A percentile compares a stretch with the other conserved stretches of the same genome.
These are phyloP conservation scores for Solea senegalensis DNA, from an alignment of 2,113 vertebrate genomes.

Conservation along the genomic window DNA sequence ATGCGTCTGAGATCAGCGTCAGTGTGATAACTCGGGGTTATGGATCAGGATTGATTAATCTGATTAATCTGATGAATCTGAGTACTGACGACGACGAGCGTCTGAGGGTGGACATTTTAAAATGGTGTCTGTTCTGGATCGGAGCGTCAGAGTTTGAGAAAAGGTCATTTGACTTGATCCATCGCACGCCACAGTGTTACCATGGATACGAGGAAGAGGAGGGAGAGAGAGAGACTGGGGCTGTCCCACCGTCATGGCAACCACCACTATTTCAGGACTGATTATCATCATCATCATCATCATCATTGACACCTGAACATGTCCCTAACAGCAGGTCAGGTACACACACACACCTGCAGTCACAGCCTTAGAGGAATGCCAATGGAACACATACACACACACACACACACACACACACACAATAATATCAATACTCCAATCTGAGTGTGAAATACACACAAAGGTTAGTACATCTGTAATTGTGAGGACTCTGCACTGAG, in stretches of 20 bases:
- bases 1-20: no score
- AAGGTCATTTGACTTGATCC: slow-evolving; percentile 57
- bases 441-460: slow-evolving; percentile 14
- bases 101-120: slow-evolving; percentile 58
- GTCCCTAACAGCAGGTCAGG: slow-evolving; percentile 19
- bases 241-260: slow-evolving; percentile 47
- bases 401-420: no score
- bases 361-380: slow-evolving; percentile 68
- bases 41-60: no score
- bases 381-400: slow-evolving; percentile 49
- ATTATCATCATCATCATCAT: slow-evolving; percentile 25
- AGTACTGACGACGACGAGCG: no score
- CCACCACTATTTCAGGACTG: slow-evolving; percentile 38
- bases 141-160: slow-evolving; percentile 19
- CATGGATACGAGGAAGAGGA: slow-evolving; percentile 38
- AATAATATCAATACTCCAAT: no score
- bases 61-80: no score
- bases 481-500: no score
- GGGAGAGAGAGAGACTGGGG: slow-evolving; percentile 6
- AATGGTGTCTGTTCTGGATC: slow-evolving; percentile 1
- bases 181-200: slow-evolving; percentile 28
- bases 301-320: slow-evolving; percentile 26
- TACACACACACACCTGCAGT: slow-evolving; percentile 56
- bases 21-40: no score
- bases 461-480: no score